Percentiles rank a stretch among this genome's conserved stretches.
phyloP scores from a whole-genome alignment of 2,797 vertebrate species.

The Aphelocoma californica region DNA sequence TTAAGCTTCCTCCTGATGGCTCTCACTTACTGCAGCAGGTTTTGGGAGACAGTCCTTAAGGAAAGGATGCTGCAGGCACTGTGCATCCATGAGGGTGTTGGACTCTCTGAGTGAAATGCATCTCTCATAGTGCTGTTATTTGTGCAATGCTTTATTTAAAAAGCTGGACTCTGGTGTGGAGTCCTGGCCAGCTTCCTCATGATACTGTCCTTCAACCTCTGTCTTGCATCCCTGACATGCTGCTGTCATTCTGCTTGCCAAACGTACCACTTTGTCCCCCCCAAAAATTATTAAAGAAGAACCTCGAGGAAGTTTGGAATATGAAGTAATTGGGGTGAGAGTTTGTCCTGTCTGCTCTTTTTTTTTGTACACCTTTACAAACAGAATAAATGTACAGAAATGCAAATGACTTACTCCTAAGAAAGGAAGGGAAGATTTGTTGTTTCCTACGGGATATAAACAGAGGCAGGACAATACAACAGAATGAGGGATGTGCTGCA shows the following conservation, averaged over 20 bases:
- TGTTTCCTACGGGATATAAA: not conserved
- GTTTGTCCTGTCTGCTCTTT: not conserved
- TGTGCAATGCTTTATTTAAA: not conserved
- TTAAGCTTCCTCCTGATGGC: not conserved
- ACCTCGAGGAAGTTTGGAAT: not conserved
- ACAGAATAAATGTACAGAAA: not conserved
- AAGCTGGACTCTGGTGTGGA: not conserved
- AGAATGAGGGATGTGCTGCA: not conserved
- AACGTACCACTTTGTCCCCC: not conserved
- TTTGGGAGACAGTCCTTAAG: not conserved
- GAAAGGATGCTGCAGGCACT: not conserved
- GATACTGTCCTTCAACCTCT: not conserved
- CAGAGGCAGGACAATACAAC: not conserved
- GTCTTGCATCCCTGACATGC: not conserved
- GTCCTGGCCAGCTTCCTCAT: not conserved
- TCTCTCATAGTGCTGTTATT: not conserved
- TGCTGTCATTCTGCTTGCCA: not conserved
- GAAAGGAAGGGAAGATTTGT: not conserved
- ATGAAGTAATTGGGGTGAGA: not conserved
- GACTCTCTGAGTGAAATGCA: not conserved
- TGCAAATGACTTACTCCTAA: not conserved
- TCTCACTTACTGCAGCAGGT: rapidly evolving
- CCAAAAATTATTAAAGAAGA: not conserved
- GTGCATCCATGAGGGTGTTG: not conserved
- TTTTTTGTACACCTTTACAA: not conserved